Base-by-base conservation (phyloP, 2,888 invertebrate species). In the Cylindroiulus punctatus region DNA sequence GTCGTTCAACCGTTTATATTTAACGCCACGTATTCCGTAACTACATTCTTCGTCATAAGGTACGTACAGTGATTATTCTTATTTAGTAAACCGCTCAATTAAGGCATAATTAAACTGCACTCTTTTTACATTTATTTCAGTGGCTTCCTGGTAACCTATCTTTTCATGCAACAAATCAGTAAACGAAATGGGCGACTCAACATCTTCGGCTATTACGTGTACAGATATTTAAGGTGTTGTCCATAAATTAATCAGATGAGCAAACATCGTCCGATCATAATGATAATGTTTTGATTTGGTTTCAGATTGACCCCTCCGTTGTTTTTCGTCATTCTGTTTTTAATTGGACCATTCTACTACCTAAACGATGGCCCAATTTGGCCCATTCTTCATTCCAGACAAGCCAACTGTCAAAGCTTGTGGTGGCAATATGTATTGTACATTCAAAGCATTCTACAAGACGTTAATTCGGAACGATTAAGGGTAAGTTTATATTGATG, bases 341-440 rank as follows among this genome's bases (percentile, higher is more conserved):
- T 82, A n/a, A 40, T 40, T 40, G 84, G 84, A 3, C 40, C 47
- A 40, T 40, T 44, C 14, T 44, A 42, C 17, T 22, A 42, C 44
- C 12, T 84, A 0, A 40, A 40, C 14, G n/a, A n/a, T 40, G 84
- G 84, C 3, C 84, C 84, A 5, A 7, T 84, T 40, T 84, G 84
- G 84, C 42, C 42, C 10, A 22, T 14, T 7, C 1, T 36, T n/a
- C 22, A 36, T n/a, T n/a, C 1, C 19, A 12, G 8, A 8, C 26
- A 26, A 26, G 8, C 26, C 26, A 12, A 12, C 8, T 82, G 82
- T 32, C 82, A 40, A 36, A 42, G 12, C 8, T 22, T 0, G 12
- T 82, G 82, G 82, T 82, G 82, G 82, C 82, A 42, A 22, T 10
- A 82, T 22, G 30, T 82, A 8, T 82, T 82, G 42, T 82, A 82